These are phyloP conservation scores for Philereme transversata DNA, from an alignment of 2,888 invertebrate genomes.

Conservation along the genomic window DNA sequence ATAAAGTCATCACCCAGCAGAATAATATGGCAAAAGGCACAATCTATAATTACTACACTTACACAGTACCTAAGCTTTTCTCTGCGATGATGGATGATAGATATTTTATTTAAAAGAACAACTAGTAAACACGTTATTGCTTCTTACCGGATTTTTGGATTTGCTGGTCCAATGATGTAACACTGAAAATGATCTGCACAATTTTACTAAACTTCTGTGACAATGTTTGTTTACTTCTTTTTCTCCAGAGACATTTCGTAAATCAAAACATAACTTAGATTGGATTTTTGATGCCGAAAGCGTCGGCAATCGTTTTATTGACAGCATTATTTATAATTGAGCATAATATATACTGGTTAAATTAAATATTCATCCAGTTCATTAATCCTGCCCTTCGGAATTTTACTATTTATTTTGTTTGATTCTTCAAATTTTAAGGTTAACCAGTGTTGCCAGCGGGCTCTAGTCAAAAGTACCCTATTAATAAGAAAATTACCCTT, in stretches of 20 bases:
- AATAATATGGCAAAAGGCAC: no score
- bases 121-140: background rate
- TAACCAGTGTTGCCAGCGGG: no score
- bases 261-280: constrained; percentile 54
- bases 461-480: no score
- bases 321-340: constrained; percentile 53
- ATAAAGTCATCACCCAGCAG: no score
- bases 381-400: no score
- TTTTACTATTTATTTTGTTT: no score
- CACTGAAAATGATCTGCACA: constrained; percentile 66
- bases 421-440: no score
- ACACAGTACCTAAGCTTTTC: no score
- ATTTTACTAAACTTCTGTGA: constrained; percentile 51
- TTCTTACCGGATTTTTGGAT: constrained; percentile 62
- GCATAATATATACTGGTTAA: no score
- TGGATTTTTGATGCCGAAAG: constrained; percentile 66
- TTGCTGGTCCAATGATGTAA: constrained; percentile 63
- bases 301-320: constrained; percentile 65
- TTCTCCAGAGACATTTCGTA: constrained; percentile 48
- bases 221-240: constrained; percentile 57
- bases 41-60: no score
- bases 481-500: no score
- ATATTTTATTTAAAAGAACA: background rate
- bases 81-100: background rate
- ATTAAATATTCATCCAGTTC: no score